Base-by-base conservation (phyloP, 2,888 invertebrate species). In the Taphrorychus bicolor region DNA sequence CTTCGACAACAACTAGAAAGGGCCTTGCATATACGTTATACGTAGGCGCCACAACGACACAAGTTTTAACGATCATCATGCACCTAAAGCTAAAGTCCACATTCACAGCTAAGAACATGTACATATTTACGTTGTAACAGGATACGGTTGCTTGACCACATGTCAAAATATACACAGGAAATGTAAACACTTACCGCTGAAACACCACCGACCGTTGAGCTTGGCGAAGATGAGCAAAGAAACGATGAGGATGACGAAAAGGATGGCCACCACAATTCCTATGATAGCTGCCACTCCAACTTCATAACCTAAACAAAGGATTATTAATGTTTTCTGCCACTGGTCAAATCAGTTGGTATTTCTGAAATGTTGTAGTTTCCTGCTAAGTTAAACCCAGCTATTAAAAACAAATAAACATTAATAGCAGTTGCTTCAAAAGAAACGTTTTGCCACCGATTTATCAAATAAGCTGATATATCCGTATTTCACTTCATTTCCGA, bases 121-220 rank as follows among this genome's bases (percentile, higher is more conserved):
- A n/a, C n/a, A 22, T 45, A 22, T 58, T 21, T 45, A 48, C n/a
- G 2, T 32, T 11, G 14, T 3, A 5, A 42, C n/a, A n/a, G n/a
- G 16, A 64, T 41, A 52, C 58, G 51, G 60, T 62, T 67, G 54
- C 58, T 53, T 67, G 62, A 67, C 67, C 67, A 67, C 62, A 67
- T 57, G 41, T 11, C 17, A 57, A 19, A 21, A 45, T n/a, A 32
- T 32, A 54, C 3, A 45, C n/a, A n/a, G n/a, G n/a, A 59, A 66
- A 71, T 68, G 45, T 16, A 9, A 59, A n/a, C n/a, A 88, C 92
- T 90, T 83, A 93, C 93, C 93, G 82, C 90, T 91, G 82, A 94
- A 94, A 84, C 93, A 94, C 93, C 93, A 93, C 81, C 91, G 86
- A 77, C 91, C 91, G 69, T 92, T 92, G 70, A 90, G 89, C 75